A percentile compares a stretch with the other conserved stretches of the same genome.
These are phyloP conservation scores for Chaetodon auriga DNA, from an alignment of 2,113 vertebrate genomes.

Conservation along the genomic window DNA sequence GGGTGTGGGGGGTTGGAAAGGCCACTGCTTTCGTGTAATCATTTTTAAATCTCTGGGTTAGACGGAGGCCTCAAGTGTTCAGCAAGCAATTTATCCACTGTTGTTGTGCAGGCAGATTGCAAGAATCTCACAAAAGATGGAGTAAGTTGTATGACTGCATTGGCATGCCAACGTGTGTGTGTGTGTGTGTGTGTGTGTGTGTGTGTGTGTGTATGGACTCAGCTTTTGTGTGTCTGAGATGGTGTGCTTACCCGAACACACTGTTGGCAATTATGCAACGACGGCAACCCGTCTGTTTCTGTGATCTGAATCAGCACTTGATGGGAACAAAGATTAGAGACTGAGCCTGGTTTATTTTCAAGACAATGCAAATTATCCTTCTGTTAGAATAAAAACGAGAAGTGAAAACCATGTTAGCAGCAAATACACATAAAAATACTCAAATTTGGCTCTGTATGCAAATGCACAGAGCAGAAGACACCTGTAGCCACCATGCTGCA, in stretches of 20 bases:
- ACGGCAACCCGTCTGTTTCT: conserved; percentile 9
- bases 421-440: not conserved
- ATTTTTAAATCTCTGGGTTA: conserved; percentile 66
- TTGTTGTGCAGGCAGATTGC: conserved; percentile 14
- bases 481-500: not conserved
- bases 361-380: not conserved
- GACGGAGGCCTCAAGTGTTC: conserved; percentile 24
- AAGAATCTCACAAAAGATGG: conserved; percentile 14
- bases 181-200: not conserved
- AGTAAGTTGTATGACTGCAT: not conserved
- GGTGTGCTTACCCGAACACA: not conserved
- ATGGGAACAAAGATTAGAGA: conserved; percentile 38
- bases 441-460: not conserved
- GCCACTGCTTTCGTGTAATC: conserved; percentile 73
- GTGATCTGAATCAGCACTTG: conserved; percentile 36
- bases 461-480: not conserved
- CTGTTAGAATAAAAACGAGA: not conserved
- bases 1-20: conserved; percentile 40
- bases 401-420: not conserved
- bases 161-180: not conserved
- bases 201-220: not conserved
- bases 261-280: conserved; percentile 48
- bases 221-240: not conserved
- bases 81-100: conserved; percentile 33
- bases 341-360: conserved; percentile 1